Conservation (phyloP, 2,797 vertebrate species). For the Microhierax caerulescens region DNA sequence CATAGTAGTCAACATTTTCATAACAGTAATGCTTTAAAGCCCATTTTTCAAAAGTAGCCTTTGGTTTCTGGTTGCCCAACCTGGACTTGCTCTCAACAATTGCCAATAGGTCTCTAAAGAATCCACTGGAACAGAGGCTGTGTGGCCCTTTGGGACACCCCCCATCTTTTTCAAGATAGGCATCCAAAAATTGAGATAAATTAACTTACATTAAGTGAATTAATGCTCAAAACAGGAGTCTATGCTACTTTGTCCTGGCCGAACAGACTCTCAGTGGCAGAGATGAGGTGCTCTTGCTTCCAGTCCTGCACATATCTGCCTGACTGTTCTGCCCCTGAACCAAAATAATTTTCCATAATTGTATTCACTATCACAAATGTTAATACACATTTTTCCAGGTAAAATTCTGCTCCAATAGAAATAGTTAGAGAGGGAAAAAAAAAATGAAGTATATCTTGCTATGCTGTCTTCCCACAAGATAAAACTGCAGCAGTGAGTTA, state of each 20-base stretch:
- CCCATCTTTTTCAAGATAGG: not conserved
- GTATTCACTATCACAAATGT: not conserved
- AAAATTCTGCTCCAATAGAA: not conserved
- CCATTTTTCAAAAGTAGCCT: not conserved
- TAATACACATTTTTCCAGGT: not conserved
- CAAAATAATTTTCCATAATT: not conserved
- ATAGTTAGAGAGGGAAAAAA: not conserved
- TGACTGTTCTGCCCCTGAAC: not conserved
- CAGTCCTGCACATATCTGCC: not conserved
- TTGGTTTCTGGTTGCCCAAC: not conserved
- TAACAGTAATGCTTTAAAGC: not conserved
- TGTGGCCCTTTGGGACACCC: not conserved
- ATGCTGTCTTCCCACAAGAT: not conserved
- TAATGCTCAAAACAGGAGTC: not conserved
- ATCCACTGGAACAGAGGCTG: not conserved
- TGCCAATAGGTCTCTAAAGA: not conserved
- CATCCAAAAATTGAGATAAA: not conserved
- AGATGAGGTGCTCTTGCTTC: not conserved
- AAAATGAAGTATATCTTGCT: not conserved
- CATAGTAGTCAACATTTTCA: not conserved
- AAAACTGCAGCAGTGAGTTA: not conserved
- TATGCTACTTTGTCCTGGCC: not conserved
- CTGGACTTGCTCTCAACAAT: not conserved
- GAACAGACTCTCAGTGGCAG: not conserved
- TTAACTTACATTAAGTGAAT: not conserved